Evolutionary conservation across 2,888 invertebrate genomes (phyloP), one percentile per base, ranked within the genome.

Genomic region (Patella ulyssiponensis): DNA sequence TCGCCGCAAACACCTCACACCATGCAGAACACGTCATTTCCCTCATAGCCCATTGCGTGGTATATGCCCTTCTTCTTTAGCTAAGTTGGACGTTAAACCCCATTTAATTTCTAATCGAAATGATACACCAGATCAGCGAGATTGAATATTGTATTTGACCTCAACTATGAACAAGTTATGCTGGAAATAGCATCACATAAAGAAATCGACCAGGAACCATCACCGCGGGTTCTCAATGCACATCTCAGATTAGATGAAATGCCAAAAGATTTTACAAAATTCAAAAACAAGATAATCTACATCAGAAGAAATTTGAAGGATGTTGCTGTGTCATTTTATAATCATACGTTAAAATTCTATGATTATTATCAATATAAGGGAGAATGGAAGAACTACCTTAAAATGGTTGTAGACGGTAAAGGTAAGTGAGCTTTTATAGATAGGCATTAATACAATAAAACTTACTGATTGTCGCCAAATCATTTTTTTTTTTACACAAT

Each of bases 311-410:
- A 82, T 71, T 79, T 79, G 20, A 82, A 82, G 72, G 80, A 79
- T 77, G 79, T 79, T 53, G 80, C 78, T 3, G 80, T 81, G 3
- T 82, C 82, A 12, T 79, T 78, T 75, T 82, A 78, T 73, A 75
- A 77, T 11, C 79, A 79, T 56, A 78, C 78, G 74, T 14, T 17
- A 14, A 81, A 78, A 52, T 73, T 81, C 52, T 81, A 81, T 56
- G 52, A 79, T 15, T 2, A 27, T 27, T 27, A 27, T 27, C 27
- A 27, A 27, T 81, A 81, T 71, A n/a, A 78, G 0, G 81, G 81
- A 17, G 20, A 76, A n/a, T 81, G 81, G 81, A 52, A 73, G 14
- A 76, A 79, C 27, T 81, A 79, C 58, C 72, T 81, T 11, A 76
- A 71, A 3, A 27, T 81, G 27, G 78, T 78, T 23, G 11, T 81